Evolutionary conservation across 2,888 invertebrate genomes (phyloP).

Genomic region (Aleiodes testaceus): DNA sequence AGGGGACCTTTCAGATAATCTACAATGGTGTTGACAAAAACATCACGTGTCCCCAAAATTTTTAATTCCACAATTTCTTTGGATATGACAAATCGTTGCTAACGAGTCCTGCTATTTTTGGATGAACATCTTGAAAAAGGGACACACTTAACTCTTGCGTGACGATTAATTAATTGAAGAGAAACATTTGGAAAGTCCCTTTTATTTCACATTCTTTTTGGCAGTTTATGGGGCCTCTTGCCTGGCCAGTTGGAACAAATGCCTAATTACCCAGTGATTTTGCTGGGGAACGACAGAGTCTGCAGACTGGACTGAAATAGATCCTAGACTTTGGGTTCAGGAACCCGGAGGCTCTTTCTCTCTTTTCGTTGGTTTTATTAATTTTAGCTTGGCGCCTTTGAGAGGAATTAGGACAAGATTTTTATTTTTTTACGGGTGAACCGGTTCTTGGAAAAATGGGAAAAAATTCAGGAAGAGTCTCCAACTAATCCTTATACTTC

Average conservation of each 20-base stretch:
- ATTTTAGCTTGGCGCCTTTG: not conserved
- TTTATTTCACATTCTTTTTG: not conserved
- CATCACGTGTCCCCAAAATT: not conserved
- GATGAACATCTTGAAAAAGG: constrained; percentile 10
- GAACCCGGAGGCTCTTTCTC: not conserved
- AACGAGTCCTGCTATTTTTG: constrained; percentile 28
- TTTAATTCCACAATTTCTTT: not conserved
- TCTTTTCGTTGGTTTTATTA: not conserved
- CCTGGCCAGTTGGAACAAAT: not conserved
- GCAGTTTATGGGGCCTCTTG: no score
- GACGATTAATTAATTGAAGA: constrained; percentile 31
- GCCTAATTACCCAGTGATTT: constrained; percentile 26
- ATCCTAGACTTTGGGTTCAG: constrained; percentile 30
- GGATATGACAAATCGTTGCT: constrained; percentile 32
- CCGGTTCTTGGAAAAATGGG: no score
- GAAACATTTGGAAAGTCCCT: constrained; percentile 17
- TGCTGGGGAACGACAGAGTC: not conserved
- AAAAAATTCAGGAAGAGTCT: no score
- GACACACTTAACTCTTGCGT: constrained; percentile 24
- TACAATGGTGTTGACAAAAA: not conserved
- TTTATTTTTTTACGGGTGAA: no score
- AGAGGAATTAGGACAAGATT: no score
- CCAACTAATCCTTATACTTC: no score
- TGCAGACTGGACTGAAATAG: constrained; percentile 27
- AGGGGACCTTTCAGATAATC: not conserved